phyloP scores from a whole-genome alignment of 2,888 invertebrate genomes.

The Lasioglossum morio region DNA sequence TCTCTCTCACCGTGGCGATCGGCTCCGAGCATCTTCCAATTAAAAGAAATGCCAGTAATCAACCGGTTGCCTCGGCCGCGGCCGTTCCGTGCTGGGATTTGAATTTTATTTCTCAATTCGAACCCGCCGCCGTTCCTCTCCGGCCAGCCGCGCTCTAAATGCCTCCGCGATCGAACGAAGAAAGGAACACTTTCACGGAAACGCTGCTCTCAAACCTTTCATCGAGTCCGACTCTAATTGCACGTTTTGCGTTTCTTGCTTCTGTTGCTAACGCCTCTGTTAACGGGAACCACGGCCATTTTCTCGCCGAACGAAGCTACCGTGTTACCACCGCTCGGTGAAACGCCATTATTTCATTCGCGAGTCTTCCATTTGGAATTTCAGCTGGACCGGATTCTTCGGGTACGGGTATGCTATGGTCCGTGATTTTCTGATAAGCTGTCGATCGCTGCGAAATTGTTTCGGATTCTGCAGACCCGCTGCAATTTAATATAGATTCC shows the following conservation, averaged over 20 bases:
- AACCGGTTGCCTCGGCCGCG: not conserved
- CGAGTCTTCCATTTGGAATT: not conserved
- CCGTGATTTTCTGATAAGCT: not conserved
- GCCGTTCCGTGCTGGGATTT: constrained; percentile 1
- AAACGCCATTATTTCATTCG: not conserved
- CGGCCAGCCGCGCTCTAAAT: not conserved
- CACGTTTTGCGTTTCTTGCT: constrained; percentile 10
- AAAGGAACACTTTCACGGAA: not conserved
- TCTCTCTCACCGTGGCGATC: not conserved
- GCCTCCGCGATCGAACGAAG: not conserved
- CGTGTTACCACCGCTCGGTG: not conserved
- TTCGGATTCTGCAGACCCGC: not conserved
- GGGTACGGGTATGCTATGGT: not conserved
- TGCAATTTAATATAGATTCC: not conserved
- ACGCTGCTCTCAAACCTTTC: constrained; percentile 5
- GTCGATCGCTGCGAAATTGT: not conserved
- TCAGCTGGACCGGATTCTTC: not conserved
- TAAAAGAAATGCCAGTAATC: constrained; percentile 39
- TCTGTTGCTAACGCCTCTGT: not conserved
- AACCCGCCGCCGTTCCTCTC: not conserved
- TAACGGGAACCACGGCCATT: not conserved
- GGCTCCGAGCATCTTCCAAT: constrained; percentile 33
- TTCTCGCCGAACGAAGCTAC: constrained; percentile 1
- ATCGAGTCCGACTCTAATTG: constrained; percentile 3
- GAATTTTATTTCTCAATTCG: constrained; percentile 53